These are phyloP conservation scores for Pagetopsis macropterus DNA, from an alignment of 2,797 vertebrate genomes.

Conservation along the genomic window DNA sequence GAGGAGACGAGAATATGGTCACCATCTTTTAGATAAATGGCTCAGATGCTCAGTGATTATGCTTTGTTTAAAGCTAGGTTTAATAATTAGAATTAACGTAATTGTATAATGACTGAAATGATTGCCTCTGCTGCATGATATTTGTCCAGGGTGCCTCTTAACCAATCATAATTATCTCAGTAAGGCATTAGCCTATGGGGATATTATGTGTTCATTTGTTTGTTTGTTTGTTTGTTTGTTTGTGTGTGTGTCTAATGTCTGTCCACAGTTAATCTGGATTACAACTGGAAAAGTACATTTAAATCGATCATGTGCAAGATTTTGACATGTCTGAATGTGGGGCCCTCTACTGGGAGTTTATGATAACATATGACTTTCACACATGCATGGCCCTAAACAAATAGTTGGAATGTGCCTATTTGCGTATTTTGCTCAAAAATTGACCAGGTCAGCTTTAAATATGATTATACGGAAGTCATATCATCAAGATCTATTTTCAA, in stretches of 20 bases:
- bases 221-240: no score
- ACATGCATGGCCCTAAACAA: background rate
- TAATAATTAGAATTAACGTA: background rate
- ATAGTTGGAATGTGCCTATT: no score
- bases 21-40: background rate
- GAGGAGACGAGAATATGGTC: constrained; percentile 5
- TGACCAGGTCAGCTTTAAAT: background rate
- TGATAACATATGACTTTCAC: background rate
- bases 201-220: no score
- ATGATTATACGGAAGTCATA: no score
- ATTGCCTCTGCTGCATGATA: background rate
- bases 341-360: background rate
- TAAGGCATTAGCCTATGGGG: no score
- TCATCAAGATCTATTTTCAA: background rate
- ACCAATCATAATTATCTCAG: no score
- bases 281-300: background rate
- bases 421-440: no score
- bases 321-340: background rate
- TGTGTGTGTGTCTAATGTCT: no score
- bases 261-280: no score
- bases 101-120: background rate
- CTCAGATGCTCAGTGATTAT: background rate
- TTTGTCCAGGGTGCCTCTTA: background rate
- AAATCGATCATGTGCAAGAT: background rate
- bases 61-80: constrained; percentile 2